Base-by-base conservation (phyloP, 2,797 vertebrate species). In the Gymnocypris eckloni region DNA sequence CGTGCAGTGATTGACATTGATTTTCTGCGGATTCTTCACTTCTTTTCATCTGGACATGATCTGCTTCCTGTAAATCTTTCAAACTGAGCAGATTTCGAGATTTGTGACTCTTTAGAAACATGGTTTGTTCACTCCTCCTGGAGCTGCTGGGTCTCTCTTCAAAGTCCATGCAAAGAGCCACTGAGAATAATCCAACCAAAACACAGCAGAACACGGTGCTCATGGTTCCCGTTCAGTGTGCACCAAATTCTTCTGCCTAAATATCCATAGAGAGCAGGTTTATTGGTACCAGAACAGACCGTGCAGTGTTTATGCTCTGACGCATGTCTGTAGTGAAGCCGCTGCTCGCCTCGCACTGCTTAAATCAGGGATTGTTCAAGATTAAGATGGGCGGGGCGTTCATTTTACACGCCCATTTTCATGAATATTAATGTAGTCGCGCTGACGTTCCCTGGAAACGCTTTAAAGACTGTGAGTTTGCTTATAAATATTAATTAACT, bases 1-100 rank as follows among this genome's bases (percentile, higher is more conserved):
- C 96, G 18, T 87, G 89, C 72, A 94, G 85, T 20, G 87, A 90
- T 50, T 92, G 90, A 87, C 97, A 95, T 88, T 86, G 92, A 64
- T 89, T 92, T 22, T 82, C 85, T 3, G 15, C 22, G 10, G 56
- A 59, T 54, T 67, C 79, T 59, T 82, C 81, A 37, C 81, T 86
- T 75, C 88, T 87, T 50, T 70, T 88, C 52, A 79, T 54, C 54
- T 13, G 71, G 20, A 52, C 71, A 59, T 79, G 75, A 18, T 48
- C 59, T 10, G 43, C 18, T 10, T 59, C 66, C 12, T 43, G 82
- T 64, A 80, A 88, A 88, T 86, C 85, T 79, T 70, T 91, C 81
- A 89, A 89, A 73, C 86, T 54, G 71, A 67, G 80, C 33, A 86
- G 52, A 59, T 86, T 87, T 39, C 77, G 25, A 67, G 70, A 88